Base-by-base conservation (phyloP, 1,140 invertebrate genomes). In the Drosophila prosaltans region DNA sequence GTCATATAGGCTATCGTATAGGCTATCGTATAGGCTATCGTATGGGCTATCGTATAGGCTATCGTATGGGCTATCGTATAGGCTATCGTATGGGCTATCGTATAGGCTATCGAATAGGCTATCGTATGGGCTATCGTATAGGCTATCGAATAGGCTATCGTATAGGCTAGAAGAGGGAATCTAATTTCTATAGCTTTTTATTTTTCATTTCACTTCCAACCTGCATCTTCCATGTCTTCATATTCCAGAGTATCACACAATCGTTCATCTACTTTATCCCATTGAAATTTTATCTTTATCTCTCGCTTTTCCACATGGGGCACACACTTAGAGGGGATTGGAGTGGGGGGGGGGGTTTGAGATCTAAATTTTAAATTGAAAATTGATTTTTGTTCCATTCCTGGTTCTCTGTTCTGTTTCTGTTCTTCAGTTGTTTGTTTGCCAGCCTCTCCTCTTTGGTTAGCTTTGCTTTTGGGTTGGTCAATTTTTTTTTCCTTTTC, bases 321-420 rank as follows among this genome's bases (percentile, higher is more conserved):
- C 45, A 51, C 45, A 48, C 45, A 48, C 16, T 21, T 26, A 10
- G 2, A 9, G 21, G 43, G 26, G 16, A 16, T 21, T 43, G n/a
- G n/a, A 7, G 6, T 41, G 51, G 40, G 54, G 39, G 40, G 6
- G 24, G 57, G 62, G 65, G 41, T 30, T 45, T 58, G 60, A 54
- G 76, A 86, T 86, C 83, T 86, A 88, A 82, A 88, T 88, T 86
- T 86, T 82, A 86, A 81, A 88, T 86, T 82, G 82, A 86, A 86
- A 86, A 88, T 88, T 86, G 83, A 88, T 86, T 86, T 86, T 88
- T 80, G 65, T 72, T 65, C 58, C 65, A 60, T 74, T 69, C 16
- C 16, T 48, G 24, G 24, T 58, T 71, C 24, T 64, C 41, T 58
- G 51, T 40, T 67, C 58, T 74, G 75, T 69, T 72, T 36, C 32